Evolutionary conservation across 2,797 vertebrate genomes (phyloP).

Genomic region (Oreochromis mossambicus): DNA sequence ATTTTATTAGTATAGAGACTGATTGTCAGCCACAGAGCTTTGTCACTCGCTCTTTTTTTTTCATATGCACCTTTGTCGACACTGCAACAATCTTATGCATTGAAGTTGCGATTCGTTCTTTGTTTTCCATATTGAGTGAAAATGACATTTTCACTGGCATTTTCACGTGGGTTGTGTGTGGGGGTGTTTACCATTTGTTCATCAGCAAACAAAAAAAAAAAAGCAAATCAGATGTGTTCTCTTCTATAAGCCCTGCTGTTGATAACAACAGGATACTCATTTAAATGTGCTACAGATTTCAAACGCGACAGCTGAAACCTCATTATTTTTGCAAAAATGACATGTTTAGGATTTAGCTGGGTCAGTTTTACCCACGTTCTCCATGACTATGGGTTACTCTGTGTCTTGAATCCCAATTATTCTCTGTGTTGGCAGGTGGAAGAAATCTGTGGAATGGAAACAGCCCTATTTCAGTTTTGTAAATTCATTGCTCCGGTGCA

Average conservation of each 20-base stretch:
- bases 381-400: slow-evolving; percentile 10
- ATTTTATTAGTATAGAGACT: not conserved
- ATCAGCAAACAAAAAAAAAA: not conserved
- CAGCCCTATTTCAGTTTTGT: not conserved
- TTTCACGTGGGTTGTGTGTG: not conserved
- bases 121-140: not conserved
- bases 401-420: slow-evolving; percentile 45
- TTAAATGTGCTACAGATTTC: slow-evolving; percentile 17
- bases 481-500: slow-evolving; percentile 12
- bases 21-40: not conserved
- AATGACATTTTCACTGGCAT: not conserved
- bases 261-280: slow-evolving; percentile 20
- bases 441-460: slow-evolving; percentile 16
- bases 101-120: not conserved
- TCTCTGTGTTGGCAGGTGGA: slow-evolving; percentile 25
- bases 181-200: not conserved
- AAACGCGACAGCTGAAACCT: slow-evolving; percentile 12
- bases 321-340: slow-evolving; percentile 31
- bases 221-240: slow-evolving; percentile 21
- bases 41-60: not conserved
- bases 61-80: not conserved
- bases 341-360: slow-evolving; percentile 22
- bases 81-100: not conserved
- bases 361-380: slow-evolving; percentile 17
- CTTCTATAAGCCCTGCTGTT: not conserved